Evolutionary conservation across 2,888 invertebrate genomes (phyloP).

Genomic region (Eudemis profundana): DNA sequence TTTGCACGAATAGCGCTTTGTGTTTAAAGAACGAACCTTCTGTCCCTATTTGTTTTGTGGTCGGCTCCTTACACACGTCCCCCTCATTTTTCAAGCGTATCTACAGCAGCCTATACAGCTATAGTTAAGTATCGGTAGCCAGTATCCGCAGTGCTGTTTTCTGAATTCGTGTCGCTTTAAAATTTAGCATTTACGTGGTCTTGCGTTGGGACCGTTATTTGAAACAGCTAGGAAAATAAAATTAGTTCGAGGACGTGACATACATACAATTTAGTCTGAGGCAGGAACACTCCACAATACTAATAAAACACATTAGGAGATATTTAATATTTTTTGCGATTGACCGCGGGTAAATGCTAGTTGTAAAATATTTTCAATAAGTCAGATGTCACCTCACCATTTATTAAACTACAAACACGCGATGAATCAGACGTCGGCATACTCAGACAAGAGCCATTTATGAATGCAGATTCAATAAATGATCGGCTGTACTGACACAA

Average conservation of each 20-base stretch:
- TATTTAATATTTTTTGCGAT: too few species aligned
- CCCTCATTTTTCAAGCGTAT: conserved; percentile 36
- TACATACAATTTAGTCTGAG: too few species aligned
- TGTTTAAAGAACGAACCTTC: conserved; percentile 2
- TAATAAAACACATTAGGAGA: too few species aligned
- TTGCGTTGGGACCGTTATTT: background rate
- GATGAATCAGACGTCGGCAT: conserved; percentile 30
- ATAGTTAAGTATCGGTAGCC: conserved; percentile 14
- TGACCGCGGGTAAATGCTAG: too few species aligned
- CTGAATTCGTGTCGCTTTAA: conserved; percentile 29
- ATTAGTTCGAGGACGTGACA: background rate
- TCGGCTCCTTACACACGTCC: conserved; percentile 27
- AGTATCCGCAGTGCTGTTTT: conserved; percentile 32
- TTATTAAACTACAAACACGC: conserved; percentile 14
- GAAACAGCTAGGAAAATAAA: background rate
- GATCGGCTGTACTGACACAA: conserved; percentile 25
- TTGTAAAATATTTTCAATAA: conserved; percentile 13
- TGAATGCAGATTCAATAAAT: conserved; percentile 41
- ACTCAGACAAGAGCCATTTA: conserved; percentile 33
- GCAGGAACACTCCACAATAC: too few species aligned
- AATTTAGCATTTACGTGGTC: conserved; percentile 23
- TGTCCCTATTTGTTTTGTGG: conserved; percentile 8
- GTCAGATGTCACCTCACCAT: background rate
- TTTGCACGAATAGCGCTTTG: background rate
- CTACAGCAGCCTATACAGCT: conserved; percentile 9